Percentiles rank a stretch among this genome's conserved stretches.
These are phyloP conservation scores for Alitta virens DNA, from an alignment of 2,888 invertebrate species.

Conservation along the genomic window DNA sequence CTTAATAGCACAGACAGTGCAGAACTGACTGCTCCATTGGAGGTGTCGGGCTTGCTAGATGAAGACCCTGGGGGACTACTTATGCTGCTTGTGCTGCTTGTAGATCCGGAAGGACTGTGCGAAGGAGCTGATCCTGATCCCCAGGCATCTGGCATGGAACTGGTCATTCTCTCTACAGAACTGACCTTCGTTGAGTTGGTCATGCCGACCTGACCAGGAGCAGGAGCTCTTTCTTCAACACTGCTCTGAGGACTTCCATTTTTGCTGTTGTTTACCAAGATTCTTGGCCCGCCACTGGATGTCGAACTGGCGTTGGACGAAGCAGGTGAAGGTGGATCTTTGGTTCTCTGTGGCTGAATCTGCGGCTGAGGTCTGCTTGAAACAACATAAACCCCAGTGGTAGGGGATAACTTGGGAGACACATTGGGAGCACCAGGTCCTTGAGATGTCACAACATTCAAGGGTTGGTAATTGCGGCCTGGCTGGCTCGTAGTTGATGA, in stretches of 20 bases:
- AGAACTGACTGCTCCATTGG: slow-evolving; percentile 18
- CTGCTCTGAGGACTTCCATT: too few species aligned
- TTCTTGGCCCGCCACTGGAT: background rate
- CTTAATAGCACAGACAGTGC: slow-evolving; percentile 24
- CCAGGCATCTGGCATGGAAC: background rate
- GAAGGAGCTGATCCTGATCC: background rate
- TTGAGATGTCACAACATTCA: background rate
- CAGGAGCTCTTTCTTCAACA: background rate
- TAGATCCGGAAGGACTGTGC: background rate
- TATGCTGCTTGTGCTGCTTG: background rate
- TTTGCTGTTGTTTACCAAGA: too few species aligned
- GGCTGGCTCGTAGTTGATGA: background rate
- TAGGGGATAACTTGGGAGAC: background rate
- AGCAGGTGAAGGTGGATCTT: slow-evolving; percentile 74
- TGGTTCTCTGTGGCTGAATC: slow-evolving; percentile 10
- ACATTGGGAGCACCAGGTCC: background rate
- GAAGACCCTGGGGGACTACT: background rate
- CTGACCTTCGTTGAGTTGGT: slow-evolving; percentile 13
- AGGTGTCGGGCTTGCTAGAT: slow-evolving; percentile 10
- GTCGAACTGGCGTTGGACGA: slow-evolving; percentile 44
- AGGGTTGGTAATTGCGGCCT: background rate
- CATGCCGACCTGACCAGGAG: slow-evolving; percentile 7
- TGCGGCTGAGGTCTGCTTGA: slow-evolving; percentile 16
- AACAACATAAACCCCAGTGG: background rate
- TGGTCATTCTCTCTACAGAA: background rate